These are phyloP conservation scores for Lucinisca nassula DNA, from an alignment of 2,888 invertebrate genomes.

Conservation along the genomic window DNA sequence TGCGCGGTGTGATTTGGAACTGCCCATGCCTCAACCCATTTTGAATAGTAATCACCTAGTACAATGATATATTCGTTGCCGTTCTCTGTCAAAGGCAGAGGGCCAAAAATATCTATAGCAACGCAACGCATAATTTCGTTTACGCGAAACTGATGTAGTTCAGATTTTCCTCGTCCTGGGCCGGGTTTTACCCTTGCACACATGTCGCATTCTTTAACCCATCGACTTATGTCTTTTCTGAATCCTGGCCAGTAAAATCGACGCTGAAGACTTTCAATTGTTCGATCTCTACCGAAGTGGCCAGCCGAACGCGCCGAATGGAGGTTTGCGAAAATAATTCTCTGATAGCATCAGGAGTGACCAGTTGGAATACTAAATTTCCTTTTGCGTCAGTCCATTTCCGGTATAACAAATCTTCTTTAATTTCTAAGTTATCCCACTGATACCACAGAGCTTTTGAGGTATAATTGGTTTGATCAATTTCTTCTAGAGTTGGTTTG, in stretches of 20 bases:
- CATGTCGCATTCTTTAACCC: background rate
- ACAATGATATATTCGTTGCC: slow-evolving; percentile 24
- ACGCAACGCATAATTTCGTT: background rate
- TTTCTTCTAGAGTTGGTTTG: no score
- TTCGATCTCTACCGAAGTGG: background rate
- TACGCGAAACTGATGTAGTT: background rate
- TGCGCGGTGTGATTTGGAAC: slow-evolving; percentile 18
- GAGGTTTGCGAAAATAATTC: background rate
- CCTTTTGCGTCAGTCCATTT: no score
- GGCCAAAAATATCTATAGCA: background rate
- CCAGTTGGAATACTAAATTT: no score
- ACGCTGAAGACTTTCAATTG: background rate
- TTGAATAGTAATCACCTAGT: slow-evolving; percentile 18
- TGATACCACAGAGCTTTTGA: no score
- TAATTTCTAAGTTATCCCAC: no score
- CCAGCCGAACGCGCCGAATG: background rate
- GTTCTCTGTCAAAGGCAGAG: slow-evolving; percentile 8
- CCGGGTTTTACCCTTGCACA: background rate
- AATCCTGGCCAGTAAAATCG: background rate
- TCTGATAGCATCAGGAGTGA: background rate
- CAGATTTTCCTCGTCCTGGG: background rate
- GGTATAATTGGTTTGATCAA: no score
- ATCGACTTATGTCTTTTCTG: background rate
- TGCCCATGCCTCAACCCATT: slow-evolving; percentile 18
- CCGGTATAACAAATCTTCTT: no score